Percentiles rank a stretch among this genome's conserved stretches.
Evolutionary conservation across 2,113 vertebrate species (phyloP).

Genomic region (Oryzias javanicus): DNA sequence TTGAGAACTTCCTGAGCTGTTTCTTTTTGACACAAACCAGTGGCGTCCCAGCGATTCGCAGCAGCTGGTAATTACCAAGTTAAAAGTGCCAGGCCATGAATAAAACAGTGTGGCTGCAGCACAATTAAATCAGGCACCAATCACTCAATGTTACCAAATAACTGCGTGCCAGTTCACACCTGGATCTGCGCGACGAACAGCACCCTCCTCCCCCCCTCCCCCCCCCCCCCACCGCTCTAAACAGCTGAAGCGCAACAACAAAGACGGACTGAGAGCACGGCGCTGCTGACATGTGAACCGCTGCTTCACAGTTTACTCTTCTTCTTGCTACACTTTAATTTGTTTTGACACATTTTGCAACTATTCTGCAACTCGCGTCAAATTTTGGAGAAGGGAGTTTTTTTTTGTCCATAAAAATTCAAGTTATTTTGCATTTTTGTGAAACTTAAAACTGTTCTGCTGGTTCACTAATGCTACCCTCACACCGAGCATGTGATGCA

Average conservation of each 20-base stretch:
- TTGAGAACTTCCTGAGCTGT: constrained; percentile 59
- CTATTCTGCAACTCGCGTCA: not conserved
- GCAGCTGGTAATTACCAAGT: constrained; percentile 76
- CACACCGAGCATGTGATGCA: too few species aligned
- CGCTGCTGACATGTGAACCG: constrained; percentile 4
- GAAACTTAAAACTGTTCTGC: too few species aligned
- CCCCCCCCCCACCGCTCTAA: not conserved
- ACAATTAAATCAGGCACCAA: constrained; percentile 77
- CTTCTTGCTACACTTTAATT: constrained; percentile 19
- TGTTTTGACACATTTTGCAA: constrained; percentile 12
- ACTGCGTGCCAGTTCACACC: constrained; percentile 72
- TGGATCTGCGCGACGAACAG: constrained; percentile 55
- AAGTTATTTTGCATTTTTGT: too few species aligned
- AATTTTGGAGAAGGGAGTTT: not conserved
- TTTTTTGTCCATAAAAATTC: too few species aligned
- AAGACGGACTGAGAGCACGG: not conserved
- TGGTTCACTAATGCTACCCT: too few species aligned
- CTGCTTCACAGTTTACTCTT: constrained; percentile 23
- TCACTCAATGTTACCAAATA: constrained; percentile 81
- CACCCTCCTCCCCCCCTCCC: not conserved
- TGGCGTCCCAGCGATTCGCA: constrained; percentile 59
- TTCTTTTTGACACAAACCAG: constrained; percentile 66
- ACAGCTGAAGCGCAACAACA: constrained; percentile 10
- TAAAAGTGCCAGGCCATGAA: constrained; percentile 76
- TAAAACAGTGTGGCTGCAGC: constrained; percentile 75